Percentiles rank a stretch among this genome's conserved stretches.
Evolutionary conservation across 1,140 invertebrate genomes (phyloP).

Genomic region (Pogonomyrmex barbatus): DNA sequence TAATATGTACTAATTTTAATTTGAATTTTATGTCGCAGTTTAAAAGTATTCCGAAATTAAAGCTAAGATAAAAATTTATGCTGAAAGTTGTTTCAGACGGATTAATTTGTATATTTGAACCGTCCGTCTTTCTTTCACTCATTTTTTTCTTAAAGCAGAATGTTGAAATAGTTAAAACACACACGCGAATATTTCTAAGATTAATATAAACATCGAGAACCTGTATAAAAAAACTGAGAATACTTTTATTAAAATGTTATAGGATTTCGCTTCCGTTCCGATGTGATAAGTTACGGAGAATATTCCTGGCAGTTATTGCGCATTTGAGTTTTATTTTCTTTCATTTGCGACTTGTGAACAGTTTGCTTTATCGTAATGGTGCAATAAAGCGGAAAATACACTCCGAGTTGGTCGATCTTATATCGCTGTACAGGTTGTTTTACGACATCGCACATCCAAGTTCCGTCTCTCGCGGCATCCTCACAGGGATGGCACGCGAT

Average conservation of each 20-base stretch:
- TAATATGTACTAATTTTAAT: neutral
- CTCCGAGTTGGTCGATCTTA: constrained; percentile 13
- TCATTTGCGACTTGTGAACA: constrained; percentile 29
- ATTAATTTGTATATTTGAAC: neutral
- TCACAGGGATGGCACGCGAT: constrained; percentile 20
- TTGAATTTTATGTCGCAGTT: constrained; percentile 31
- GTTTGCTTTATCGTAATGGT: constrained; percentile 23
- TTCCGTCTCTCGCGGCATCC: neutral
- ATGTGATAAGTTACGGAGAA: neutral
- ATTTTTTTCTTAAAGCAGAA: neutral
- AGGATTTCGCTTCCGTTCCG: neutral
- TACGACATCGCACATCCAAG: constrained; percentile 35
- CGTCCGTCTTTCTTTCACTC: neutral
- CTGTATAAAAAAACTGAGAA: neutral
- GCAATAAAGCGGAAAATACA: constrained; percentile 51
- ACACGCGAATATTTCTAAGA: neutral
- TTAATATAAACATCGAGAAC: too few species aligned
- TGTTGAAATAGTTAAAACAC: neutral
- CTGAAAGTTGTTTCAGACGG: neutral
- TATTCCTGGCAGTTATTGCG: constrained; percentile 1
- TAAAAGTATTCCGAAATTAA: neutral
- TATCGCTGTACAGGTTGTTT: constrained; percentile 27
- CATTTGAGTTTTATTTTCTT: constrained; percentile 21
- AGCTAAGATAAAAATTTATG: neutral
- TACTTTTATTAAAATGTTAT: neutral